Conservation (phyloP, 2,888 invertebrate genomes). For the Leucoma salicis region DNA sequence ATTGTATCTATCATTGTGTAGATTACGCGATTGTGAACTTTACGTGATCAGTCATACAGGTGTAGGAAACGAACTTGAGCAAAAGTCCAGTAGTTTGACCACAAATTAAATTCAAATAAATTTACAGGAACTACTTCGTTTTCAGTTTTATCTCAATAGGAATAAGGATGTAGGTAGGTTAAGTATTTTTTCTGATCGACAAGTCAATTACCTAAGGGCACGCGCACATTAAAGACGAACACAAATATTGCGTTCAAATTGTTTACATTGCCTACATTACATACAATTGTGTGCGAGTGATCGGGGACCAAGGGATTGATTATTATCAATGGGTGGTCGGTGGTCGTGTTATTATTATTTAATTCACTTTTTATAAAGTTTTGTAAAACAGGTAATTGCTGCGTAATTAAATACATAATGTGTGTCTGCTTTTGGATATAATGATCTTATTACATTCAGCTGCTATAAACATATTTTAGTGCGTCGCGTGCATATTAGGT, state of each 20-base stretch:
- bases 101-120: constrained; percentile 37
- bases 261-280: constrained; percentile 6
- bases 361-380: constrained; percentile 15
- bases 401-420: constrained; percentile 2
- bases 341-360: constrained; percentile 27
- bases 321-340: constrained; percentile 37
- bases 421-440: neutral
- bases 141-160: neutral
- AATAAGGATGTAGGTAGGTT: constrained; percentile 20
- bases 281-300: constrained; percentile 29
- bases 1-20: constrained; percentile 2
- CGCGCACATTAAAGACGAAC: constrained; percentile 34
- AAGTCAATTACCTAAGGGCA: constrained; percentile 47
- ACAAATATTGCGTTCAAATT: constrained; percentile 26
- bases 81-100: constrained; percentile 21
- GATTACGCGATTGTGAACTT: constrained; percentile 12
- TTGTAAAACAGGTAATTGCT: constrained; percentile 18
- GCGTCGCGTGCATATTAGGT: neutral
- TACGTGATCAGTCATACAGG: constrained; percentile 1
- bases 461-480: neutral
- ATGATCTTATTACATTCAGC: neutral
- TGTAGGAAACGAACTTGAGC: constrained; percentile 18
- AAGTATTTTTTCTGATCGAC: constrained; percentile 19
- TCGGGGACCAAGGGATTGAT: constrained; percentile 40
- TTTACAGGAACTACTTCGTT: neutral